Evolutionary conservation across 2,797 vertebrate genomes (phyloP).

Genomic region (Amniataba percoides): DNA sequence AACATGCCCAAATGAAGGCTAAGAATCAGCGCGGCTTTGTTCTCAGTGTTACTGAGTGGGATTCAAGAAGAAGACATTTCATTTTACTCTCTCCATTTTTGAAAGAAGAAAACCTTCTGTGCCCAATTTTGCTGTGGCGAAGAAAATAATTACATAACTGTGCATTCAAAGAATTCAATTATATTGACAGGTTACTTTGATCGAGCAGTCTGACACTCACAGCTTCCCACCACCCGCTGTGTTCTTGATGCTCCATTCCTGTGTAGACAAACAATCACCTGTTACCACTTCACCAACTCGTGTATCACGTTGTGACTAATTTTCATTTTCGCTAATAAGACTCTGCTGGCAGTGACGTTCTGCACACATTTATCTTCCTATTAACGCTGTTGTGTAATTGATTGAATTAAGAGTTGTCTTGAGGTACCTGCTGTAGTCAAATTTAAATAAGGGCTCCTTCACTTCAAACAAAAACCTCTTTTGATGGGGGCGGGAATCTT

Average conservation of each 20-base stretch:
- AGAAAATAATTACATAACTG: conserved; percentile 32
- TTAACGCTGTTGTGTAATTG: conserved; percentile 3
- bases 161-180: conserved; percentile 56
- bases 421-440: neutral
- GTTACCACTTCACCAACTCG: conserved; percentile 35
- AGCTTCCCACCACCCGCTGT: conserved; percentile 26
- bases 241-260: conserved; percentile 26
- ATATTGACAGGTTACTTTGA: conserved; percentile 42
- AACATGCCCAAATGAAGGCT: conserved; percentile 42
- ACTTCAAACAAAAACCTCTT: neutral
- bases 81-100: conserved; percentile 29
- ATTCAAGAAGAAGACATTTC: conserved; percentile 45
- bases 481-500: neutral
- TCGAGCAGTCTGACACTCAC: conserved; percentile 29
- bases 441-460: neutral
- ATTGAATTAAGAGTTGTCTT: neutral
- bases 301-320: conserved; percentile 22
- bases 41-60: conserved; percentile 24
- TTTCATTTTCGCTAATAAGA: conserved; percentile 30
- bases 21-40: conserved; percentile 28
- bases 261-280: conserved; percentile 52
- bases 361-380: conserved; percentile 27
- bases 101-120: conserved; percentile 26
- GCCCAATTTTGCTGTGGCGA: conserved; percentile 11
- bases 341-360: conserved; percentile 14